Evolutionary conservation across 2,113 vertebrate genomes (phyloP).

Genomic region (Odocoileus hemionus): DNA sequence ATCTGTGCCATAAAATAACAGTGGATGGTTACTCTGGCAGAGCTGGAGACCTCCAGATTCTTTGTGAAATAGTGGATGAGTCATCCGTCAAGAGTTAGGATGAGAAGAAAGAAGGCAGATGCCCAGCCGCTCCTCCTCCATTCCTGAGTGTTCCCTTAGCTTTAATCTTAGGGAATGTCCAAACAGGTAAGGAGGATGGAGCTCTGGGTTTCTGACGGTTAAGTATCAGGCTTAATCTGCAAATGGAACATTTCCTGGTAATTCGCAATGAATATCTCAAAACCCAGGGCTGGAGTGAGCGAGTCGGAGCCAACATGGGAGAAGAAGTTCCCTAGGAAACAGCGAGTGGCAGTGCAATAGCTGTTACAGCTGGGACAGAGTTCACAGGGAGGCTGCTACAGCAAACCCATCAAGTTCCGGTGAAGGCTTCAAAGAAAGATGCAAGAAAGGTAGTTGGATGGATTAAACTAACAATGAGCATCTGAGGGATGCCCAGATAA

Average conservation of each 20-base stretch:
- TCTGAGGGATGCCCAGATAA: slow-evolving; percentile 44
- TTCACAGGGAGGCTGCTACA: slow-evolving; percentile 87
- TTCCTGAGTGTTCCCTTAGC: slow-evolving; percentile 78
- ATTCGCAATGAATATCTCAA: slow-evolving; percentile 62
- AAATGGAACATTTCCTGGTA: slow-evolving; percentile 52
- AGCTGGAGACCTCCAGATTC: slow-evolving; percentile 70
- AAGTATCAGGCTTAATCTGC: slow-evolving; percentile 54
- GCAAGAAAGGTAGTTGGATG: slow-evolving; percentile 65
- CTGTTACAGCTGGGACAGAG: slow-evolving; percentile 83
- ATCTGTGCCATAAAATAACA: slow-evolving; percentile 61
- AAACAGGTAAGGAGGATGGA: slow-evolving; percentile 24
- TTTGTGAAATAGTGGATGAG: slow-evolving; percentile 67
- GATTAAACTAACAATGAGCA: slow-evolving; percentile 33
- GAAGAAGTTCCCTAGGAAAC: slow-evolving; percentile 51
- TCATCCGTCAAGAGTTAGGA: slow-evolving; percentile 79
- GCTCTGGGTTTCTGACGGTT: slow-evolving; percentile 55
- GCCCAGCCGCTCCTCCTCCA: slow-evolving; percentile 90
- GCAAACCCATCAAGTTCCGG: slow-evolving; percentile 83
- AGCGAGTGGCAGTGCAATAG: slow-evolving; percentile 74
- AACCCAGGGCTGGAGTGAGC: slow-evolving; percentile 42
- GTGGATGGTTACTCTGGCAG: slow-evolving; percentile 60
- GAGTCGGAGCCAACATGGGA: slow-evolving; percentile 39
- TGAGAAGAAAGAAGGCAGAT: slow-evolving; percentile 84
- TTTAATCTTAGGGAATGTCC: slow-evolving; percentile 56
- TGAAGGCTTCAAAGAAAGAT: slow-evolving; percentile 70